phyloP scores from a whole-genome alignment of 2,113 vertebrate genomes.

The Notothenia rossii region DNA sequence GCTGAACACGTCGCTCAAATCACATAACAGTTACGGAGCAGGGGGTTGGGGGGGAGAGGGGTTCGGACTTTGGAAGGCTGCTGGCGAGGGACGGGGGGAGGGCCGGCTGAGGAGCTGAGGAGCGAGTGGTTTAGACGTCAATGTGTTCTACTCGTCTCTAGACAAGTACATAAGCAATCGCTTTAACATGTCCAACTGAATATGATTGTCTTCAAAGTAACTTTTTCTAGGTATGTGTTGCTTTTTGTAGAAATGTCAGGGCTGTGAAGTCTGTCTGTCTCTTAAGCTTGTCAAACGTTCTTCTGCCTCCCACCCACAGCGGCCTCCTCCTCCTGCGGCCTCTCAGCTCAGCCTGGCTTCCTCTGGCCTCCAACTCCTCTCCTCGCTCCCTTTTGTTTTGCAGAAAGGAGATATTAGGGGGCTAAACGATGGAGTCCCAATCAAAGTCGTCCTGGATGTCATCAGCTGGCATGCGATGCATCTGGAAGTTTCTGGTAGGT shows the following conservation, averaged over 20 bases:
- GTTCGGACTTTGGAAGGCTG: constrained; percentile 74
- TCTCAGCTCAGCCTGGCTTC: constrained; percentile 75
- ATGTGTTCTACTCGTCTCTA: constrained; percentile 81
- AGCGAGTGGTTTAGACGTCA: constrained; percentile 71
- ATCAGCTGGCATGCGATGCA: constrained; percentile 91
- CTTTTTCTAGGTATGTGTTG: constrained; percentile 78
- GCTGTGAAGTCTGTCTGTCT: constrained; percentile 75
- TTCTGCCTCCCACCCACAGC: constrained; percentile 68
- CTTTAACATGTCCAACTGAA: constrained; percentile 86
- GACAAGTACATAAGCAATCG: constrained; percentile 85
- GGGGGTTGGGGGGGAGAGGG: constrained; percentile 25
- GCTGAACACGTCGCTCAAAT: constrained; percentile 86
- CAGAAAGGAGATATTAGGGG: constrained; percentile 20
- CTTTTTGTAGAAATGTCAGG: constrained; percentile 81
- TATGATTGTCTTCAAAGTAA: constrained; percentile 94
- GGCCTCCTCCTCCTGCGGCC: constrained; percentile 64
- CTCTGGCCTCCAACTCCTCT: constrained; percentile 64
- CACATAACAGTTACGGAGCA: constrained; percentile 86
- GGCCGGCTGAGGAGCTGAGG: constrained; percentile 62
- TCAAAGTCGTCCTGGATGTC: constrained; percentile 96
- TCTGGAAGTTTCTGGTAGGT: constrained; percentile 90
- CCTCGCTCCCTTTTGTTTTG: constrained; percentile 57
- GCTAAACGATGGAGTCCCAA: constrained; percentile 95
- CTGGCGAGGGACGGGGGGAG: constrained; percentile 67
- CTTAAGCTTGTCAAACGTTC: constrained; percentile 73